Evolutionary conservation across 1,140 invertebrate species (phyloP), one percentile per base, ranked within the genome.

Genomic region (Drosophila gunungcola): DNA sequence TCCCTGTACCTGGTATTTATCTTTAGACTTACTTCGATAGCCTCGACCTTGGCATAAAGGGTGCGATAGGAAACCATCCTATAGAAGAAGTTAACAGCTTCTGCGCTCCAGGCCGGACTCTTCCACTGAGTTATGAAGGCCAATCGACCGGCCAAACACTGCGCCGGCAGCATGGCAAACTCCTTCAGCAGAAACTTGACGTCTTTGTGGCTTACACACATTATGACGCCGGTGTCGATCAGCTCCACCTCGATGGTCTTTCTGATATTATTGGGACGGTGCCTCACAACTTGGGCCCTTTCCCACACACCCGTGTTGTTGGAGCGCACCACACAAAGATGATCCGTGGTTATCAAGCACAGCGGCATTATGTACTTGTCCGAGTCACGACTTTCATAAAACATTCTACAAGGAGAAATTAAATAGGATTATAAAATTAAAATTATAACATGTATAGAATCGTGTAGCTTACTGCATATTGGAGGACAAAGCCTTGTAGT

Each of bases 191-290:
- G 38, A 73, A 72, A 85, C 65, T 82, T 85, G 0, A 92, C 36
- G 2, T 76, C 25, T 0, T 13, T 72, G 41, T 53, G 61, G 29
- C 13, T 41, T 1, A 86, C 72, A 42, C 65, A 62, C 11, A 56
- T n/a, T 0, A 84, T 43, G 9, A 72, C 67, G 6, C 91, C 91
- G 16, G 78, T 88, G 55, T 92, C 91, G 4, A 92, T 38, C 25
- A 84, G 69, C 25, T 61, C 32, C 7, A 92, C 88, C 43, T 83
- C 68, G 41, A 86, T 43, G 0, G 55, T 61, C 9, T 41, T 76
- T 2, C 7, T 13, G 2, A 0, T 4, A 6, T 39, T 61, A 2
- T 42, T 63, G 3, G 72, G 41, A 25, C 63, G 53, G 9, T 73
- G 32, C 4, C 38, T 51, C 0, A 92, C 9, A 0, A 92, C 67